phyloP scores from a whole-genome alignment of 2,797 vertebrate species.

The Scyliorhinus canicula region DNA sequence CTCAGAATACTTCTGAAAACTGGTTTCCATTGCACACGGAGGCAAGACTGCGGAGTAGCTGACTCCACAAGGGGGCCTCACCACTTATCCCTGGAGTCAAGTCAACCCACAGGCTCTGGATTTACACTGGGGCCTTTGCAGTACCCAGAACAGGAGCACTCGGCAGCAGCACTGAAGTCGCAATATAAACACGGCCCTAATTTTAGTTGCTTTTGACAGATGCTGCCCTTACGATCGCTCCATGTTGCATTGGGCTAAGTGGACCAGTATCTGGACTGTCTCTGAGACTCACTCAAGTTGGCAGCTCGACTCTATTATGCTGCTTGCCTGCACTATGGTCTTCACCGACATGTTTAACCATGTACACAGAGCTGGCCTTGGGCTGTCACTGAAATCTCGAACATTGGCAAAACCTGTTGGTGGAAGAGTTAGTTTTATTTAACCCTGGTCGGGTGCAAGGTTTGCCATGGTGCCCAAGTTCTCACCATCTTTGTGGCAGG shows the following conservation, averaged over 20 bases:
- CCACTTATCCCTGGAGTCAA: neutral
- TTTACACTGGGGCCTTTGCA: neutral
- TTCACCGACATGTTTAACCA: neutral
- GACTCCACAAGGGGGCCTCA: neutral
- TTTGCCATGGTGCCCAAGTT: neutral
- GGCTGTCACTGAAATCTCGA: neutral
- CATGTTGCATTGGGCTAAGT: neutral
- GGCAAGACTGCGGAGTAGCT: neutral
- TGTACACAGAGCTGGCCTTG: neutral
- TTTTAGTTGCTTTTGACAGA: neutral
- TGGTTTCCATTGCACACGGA: neutral
- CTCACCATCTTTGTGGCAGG: neutral
- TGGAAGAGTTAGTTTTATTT: neutral
- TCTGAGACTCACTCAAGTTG: neutral
- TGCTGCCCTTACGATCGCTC: neutral
- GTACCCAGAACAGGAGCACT: neutral
- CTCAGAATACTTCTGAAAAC: neutral
- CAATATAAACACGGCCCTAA: neutral
- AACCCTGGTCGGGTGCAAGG: neutral
- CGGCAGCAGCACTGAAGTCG: neutral
- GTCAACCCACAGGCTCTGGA: neutral
- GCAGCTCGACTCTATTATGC: neutral
- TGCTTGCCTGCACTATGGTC: neutral
- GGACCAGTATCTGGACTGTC: neutral
- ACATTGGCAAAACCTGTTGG: neutral